Base-by-base conservation (phyloP, 1,140 invertebrate species). In the Zaprionus ghesquierei region DNA sequence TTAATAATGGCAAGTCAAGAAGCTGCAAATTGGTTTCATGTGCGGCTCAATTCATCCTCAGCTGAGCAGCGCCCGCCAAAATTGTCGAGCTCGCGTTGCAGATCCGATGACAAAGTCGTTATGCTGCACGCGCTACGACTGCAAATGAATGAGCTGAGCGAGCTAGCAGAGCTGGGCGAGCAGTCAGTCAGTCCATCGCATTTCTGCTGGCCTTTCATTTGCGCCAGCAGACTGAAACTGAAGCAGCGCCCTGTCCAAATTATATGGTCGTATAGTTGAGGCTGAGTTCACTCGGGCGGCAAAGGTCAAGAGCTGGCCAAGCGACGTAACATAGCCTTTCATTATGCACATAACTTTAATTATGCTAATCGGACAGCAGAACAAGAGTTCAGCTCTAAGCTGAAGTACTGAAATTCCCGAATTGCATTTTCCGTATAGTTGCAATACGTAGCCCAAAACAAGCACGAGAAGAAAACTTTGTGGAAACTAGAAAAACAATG, bases 121-220 rank as follows among this genome's bases (percentile, higher is more conserved):
- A 41, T 38, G 27, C 27, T 29, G 27, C 27, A 29, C 27, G 9
- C 27, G 27, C 27, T 9, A 5, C 1, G n/a, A 41, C 35, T 41
- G 35, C 35, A 41, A 41, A 41, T 41, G 35, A 41, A 41, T 41
- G 35, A 41, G 35, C n/a, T 41, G 35, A n/a, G 35, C 6, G 27
- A 29, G 27, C 9, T 9, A 35, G 12, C n/a, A n/a, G n/a, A n/a
- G n/a, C n/a, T 35, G 3, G 4, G 33, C 12, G 10, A 35, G 33
- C 53, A 49, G 62, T 66, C 54, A 23, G 35, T 66, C 35, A 15
- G 35, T 41, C 35, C 35, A 41, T 41, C 46, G 55, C 62, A 66
- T 54, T 72, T 66, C 53, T 68, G 69, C 69, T 68, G 27, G 69
- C 69, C 69, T 72, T 72, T 72, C 69, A 72, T 72, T 72, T 72